A percentile compares a stretch with the other conserved stretches of the same genome.
Conservation (phyloP, 2,797 vertebrate genomes). For the Mallotus villosus region DNA sequence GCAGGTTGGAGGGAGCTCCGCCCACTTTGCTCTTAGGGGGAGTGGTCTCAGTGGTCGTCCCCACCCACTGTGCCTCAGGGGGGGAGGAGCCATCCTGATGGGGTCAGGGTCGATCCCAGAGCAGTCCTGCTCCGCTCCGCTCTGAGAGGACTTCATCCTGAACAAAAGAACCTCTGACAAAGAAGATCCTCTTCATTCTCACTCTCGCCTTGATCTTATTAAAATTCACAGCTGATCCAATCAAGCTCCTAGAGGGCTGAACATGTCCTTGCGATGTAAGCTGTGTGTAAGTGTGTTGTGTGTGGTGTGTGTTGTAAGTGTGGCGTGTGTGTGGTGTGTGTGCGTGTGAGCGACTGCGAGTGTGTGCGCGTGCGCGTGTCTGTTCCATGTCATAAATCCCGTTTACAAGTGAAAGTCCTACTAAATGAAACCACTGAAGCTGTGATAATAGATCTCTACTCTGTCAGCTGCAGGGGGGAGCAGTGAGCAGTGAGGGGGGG, state of each 20-base stretch:
- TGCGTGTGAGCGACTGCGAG: background rate
- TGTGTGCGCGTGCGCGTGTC: background rate
- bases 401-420: slow-evolving; percentile 20
- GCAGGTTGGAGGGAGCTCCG: background rate
- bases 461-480: background rate
- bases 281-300: slow-evolving; percentile 3
- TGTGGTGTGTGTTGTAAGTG: slow-evolving; percentile 4
- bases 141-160: background rate
- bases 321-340: slow-evolving; percentile 2
- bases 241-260: slow-evolving; percentile 28
- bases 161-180: background rate
- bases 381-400: slow-evolving; percentile 8
- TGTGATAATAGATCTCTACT: slow-evolving; percentile 11
- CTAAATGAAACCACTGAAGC: slow-evolving; percentile 14
- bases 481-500: too few relatives aligned
- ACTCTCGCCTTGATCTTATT: slow-evolving; percentile 13
- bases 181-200: background rate
- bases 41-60: too few relatives aligned
- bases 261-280: slow-evolving; percentile 19
- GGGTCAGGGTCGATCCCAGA: background rate
- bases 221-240: slow-evolving; percentile 26
- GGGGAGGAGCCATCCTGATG: too few relatives aligned
- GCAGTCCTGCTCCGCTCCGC: background rate
- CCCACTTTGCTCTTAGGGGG: background rate
- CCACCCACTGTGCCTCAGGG: too few relatives aligned